Evolutionary conservation across 1,140 invertebrate species (phyloP), one percentile per base, ranked within the genome.

Genomic region (Cydia splendana): DNA sequence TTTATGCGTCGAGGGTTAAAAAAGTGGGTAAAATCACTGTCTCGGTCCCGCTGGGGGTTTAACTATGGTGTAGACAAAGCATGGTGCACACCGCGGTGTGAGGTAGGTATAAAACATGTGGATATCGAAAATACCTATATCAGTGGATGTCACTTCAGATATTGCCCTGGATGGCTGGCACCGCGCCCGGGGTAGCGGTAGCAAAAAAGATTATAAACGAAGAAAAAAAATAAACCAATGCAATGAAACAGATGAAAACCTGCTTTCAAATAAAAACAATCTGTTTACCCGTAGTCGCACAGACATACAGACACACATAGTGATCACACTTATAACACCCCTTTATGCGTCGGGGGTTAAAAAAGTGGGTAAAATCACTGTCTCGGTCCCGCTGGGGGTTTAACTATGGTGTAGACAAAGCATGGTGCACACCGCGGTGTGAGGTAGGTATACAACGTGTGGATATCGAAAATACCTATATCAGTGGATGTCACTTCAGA

Each of bases 61-160:
- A 24, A 24, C 24, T 24, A 24, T 24, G 24, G 24, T 24, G 24
- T 24, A 24, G 24, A 24, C 24, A 24, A 38, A 45, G 67, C 38
- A 71, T 45, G 67, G 38, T 71, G 34, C 2, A 71, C 34, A 69
- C 28, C 65, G 30, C 15, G 20, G 28, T 65, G n/a, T 24, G 12
- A 13, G 3, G 13, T 28, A 38, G 28, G 12, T 5, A 7, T 24
- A 38, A 18, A 34, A n/a, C 9, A n/a, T 71, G 30, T 34, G 67
- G 67, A 42, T 38, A 71, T 71, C 67, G 67, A 71, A 71, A 71
- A 71, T 71, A 71, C 67, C 67, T 71, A 71, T 71, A 71, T 71
- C 67, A 71, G 67, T 71, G 67, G 67, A 71, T 71, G 67, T 71
- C 67, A 71, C 67, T 71, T 71, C 67, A 71, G 67, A 71, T 71